Percentiles rank a stretch among this genome's conserved stretches.
phyloP scores from a whole-genome alignment of 1,140 invertebrate species.

The Lethrus apterus region DNA sequence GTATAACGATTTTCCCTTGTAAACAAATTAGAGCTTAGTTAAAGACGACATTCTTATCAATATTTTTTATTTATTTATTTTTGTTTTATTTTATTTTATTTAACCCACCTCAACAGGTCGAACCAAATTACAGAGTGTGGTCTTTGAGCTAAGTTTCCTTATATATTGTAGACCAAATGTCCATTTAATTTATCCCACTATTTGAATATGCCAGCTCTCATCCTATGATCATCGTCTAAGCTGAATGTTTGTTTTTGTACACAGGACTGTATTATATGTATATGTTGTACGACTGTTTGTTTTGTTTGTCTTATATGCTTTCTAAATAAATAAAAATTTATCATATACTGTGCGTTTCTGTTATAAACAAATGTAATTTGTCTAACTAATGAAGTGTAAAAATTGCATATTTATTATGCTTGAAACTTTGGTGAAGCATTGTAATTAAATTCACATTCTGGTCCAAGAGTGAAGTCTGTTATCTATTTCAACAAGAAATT shows the following conservation, averaged over 20 bases:
- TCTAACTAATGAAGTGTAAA: no score
- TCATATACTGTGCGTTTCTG: no score
- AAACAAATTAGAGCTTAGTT: no score
- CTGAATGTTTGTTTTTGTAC: slow-evolving; percentile 11
- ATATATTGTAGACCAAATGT: slow-evolving; percentile 9
- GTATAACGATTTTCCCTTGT: background rate
- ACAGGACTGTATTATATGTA: slow-evolving; percentile 12
- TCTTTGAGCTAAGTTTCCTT: slow-evolving; percentile 7
- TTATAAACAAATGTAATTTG: no score
- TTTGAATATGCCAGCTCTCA: no score
- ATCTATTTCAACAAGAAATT: no score
- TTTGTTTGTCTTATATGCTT: slow-evolving; percentile 14
- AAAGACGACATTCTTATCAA: background rate
- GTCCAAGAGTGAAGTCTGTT: no score
- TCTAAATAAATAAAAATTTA: slow-evolving; percentile 11
- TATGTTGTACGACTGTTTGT: slow-evolving; percentile 13
- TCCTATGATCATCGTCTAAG: no score
- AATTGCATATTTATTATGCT: no score
- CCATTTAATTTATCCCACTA: no score
- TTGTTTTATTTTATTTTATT: slow-evolving; percentile 8
- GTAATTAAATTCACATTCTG: no score
- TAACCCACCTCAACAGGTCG: slow-evolving; percentile 4
- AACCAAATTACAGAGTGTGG: background rate
- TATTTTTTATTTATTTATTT: slow-evolving; percentile 1
- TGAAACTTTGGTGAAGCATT: no score